Evolutionary conservation across 2,888 invertebrate genomes (phyloP), one percentile per base, ranked within the genome.

Genomic region (Lepidochrysops patricia): DNA sequence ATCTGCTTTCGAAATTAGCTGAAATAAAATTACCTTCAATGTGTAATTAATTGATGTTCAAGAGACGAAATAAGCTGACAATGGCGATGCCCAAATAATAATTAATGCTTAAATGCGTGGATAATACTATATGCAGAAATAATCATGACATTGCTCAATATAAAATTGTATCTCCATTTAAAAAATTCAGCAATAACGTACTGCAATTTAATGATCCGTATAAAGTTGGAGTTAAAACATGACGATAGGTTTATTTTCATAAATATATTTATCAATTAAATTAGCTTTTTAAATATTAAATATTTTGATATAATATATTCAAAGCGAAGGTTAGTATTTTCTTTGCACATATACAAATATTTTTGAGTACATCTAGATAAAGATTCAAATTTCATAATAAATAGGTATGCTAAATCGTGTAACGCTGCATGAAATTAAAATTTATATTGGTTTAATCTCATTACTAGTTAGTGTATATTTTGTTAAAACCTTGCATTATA

Each of bases 21-120:
- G 26, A 13, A 50, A 26, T 26, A 50, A 50, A 50, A 50, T 50
- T 50, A 50, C 50, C 50, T 26, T 50, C 9, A 50, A 15, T 26
- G 26, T 50, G 13, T 50, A 50, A 26, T 50, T 26, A 50, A 50
- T 50, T 50, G 50, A 25, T 26, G 50, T 50, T 26, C 50, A 50
- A 50, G 50, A 50, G 50, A 26, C 25, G 50, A 50, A 50, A 26
- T 50, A 50, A 50, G 50, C 50, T 26, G 50, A 50, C 50, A 26
- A 50, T 26, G 26, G 50, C 50, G 50, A 26, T 50, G 50, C 26
- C 50, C 12, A 50, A 50, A 25, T 50, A 50, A 26, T 50, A 50
- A 50, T 50, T 50, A 50, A 50, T 50, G 50, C 26, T 26, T 50
- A 50, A 50, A 50, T 26, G 50, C 26, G 13, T 13, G 26, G 50